Conservation (phyloP, 2,888 invertebrate genomes). For the Chrysolina oricalcia region DNA sequence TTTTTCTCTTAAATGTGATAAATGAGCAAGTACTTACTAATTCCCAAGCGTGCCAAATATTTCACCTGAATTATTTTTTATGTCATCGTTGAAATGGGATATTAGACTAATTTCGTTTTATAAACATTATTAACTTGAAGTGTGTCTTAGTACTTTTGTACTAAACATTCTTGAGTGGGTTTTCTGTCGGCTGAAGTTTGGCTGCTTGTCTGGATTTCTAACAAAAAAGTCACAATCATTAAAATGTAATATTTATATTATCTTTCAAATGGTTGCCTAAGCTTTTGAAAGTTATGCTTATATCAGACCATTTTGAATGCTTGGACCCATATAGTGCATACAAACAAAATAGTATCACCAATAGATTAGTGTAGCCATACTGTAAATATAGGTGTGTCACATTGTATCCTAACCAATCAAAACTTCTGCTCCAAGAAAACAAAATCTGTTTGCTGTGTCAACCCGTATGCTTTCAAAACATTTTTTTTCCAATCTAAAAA, state of each 20-base stretch:
- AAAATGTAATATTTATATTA: background rate
- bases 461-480: background rate
- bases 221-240: too few relatives aligned
- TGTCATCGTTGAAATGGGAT: too few relatives aligned
- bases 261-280: conserved; percentile 28
- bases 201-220: too few relatives aligned
- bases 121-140: too few relatives aligned
- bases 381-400: conserved; percentile 19
- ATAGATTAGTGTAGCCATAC: conserved; percentile 29
- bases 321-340: conserved; percentile 23
- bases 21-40: too few relatives aligned
- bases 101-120: too few relatives aligned
- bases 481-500: background rate
- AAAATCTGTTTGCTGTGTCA: background rate
- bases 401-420: background rate
- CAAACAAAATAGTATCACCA: conserved; percentile 9
- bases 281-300: conserved; percentile 14
- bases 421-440: background rate
- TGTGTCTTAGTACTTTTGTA: too few relatives aligned
- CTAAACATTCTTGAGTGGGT: too few relatives aligned
- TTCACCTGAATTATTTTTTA: too few relatives aligned
- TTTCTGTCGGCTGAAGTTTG: too few relatives aligned
- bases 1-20: too few relatives aligned
- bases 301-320: conserved; percentile 27
- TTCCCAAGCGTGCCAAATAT: too few relatives aligned